A percentile compares a stretch with the other conserved stretches of the same genome.
Conservation (phyloP, 2,113 vertebrate species). For the Albula glossodonta region DNA sequence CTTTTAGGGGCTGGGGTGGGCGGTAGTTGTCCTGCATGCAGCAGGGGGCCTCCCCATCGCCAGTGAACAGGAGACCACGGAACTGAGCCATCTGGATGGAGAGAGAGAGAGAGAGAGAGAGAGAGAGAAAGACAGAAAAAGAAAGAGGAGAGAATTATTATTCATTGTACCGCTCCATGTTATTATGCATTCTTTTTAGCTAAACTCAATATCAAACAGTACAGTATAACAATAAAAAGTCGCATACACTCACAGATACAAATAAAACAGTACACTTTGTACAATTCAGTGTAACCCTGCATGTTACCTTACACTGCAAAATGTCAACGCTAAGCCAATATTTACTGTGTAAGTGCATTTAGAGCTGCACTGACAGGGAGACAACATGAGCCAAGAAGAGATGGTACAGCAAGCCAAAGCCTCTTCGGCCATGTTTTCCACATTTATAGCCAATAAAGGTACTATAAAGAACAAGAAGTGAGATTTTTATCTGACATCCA, state of each 20-base stretch:
- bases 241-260: no score
- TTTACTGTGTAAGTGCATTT: neutral
- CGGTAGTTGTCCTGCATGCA: conserved; percentile 89
- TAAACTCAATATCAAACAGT: no score
- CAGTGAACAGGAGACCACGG: conserved; percentile 78
- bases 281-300: neutral
- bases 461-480: neutral
- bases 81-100: conserved; percentile 76
- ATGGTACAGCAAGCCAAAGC: neutral
- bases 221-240: no score
- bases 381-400: neutral
- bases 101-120: neutral
- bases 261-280: no score
- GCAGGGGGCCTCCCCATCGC: conserved; percentile 72
- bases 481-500: neutral
- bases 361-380: neutral
- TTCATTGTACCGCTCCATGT: no score
- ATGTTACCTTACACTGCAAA: neutral
- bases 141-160: no score
- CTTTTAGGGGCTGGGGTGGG: conserved; percentile 83
- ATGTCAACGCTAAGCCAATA: neutral
- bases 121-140: neutral
- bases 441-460: neutral
- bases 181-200: no score
- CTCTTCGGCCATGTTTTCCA: neutral